These are phyloP conservation scores for Acheta domesticus DNA, from an alignment of 2,888 invertebrate genomes.

Conservation along the genomic window DNA sequence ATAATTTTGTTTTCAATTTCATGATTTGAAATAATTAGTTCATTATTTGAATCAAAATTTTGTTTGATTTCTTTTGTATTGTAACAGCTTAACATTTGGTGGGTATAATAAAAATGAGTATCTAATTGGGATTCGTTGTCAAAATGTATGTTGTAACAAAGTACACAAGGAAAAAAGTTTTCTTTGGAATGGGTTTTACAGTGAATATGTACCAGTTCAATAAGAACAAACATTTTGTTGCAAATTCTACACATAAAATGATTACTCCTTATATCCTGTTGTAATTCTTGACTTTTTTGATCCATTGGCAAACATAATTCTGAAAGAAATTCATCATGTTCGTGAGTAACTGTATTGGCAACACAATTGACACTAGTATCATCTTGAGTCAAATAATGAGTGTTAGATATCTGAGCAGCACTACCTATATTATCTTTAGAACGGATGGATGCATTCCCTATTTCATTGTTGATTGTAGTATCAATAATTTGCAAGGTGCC, in stretches of 20 bases:
- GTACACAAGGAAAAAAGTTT: slow-evolving; percentile 20
- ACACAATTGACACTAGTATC: too few relatives aligned
- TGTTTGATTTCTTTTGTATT: background rate
- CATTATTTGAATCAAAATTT: too few relatives aligned
- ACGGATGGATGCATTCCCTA: too few relatives aligned
- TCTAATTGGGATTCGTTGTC: slow-evolving; percentile 19
- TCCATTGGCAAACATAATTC: background rate
- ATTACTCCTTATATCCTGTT: background rate
- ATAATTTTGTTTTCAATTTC: too few relatives aligned
- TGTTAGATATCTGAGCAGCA: too few relatives aligned
- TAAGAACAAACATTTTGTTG: slow-evolving; percentile 12
- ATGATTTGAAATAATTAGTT: too few relatives aligned
- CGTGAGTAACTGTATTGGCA: too few relatives aligned
- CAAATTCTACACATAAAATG: slow-evolving; percentile 23
- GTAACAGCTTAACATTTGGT: background rate
- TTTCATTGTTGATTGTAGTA: too few relatives aligned
- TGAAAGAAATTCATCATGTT: background rate
- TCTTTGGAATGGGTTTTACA: slow-evolving; percentile 21
- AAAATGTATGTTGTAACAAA: slow-evolving; percentile 25
- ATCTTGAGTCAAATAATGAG: too few relatives aligned
- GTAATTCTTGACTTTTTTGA: background rate
- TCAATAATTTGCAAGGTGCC: slow-evolving; percentile 22
- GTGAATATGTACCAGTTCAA: background rate
- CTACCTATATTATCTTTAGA: too few relatives aligned
- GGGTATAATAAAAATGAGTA: slow-evolving; percentile 11